Percentiles rank a stretch among this genome's conserved stretches.
Conservation (phyloP, 2,797 vertebrate genomes). For the Labeo calbasu region DNA sequence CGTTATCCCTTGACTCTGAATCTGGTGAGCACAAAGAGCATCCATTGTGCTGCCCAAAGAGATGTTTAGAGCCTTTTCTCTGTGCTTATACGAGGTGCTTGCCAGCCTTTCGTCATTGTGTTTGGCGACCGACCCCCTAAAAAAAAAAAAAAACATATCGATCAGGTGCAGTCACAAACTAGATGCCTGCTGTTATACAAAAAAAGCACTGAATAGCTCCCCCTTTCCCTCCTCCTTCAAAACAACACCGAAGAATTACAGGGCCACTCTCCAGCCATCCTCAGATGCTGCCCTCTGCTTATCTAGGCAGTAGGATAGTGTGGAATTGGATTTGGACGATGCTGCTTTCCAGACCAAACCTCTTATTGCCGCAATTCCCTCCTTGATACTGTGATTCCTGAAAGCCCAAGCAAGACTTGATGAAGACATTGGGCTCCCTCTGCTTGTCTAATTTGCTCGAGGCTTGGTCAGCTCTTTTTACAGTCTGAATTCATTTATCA, state of each 20-base stretch:
- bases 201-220: constrained; percentile 28
- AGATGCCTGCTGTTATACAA: constrained; percentile 39
- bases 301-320: constrained; percentile 20
- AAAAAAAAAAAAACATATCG: constrained; percentile 73
- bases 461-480: constrained; percentile 50
- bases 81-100: constrained; percentile 41
- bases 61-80: constrained; percentile 64
- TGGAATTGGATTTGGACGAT: constrained; percentile 50
- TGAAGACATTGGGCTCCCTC: constrained; percentile 32
- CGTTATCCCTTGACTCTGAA: constrained; percentile 52
- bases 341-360: constrained; percentile 17
- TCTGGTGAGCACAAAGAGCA: constrained; percentile 55
- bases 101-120: constrained; percentile 53
- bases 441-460: constrained; percentile 41
- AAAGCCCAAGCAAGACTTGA: constrained; percentile 35
- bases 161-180: constrained; percentile 69
- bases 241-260: constrained; percentile 30
- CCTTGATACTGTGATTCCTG: constrained; percentile 59
- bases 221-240: not conserved
- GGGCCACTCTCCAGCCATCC: constrained; percentile 8
- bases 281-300: constrained; percentile 31
- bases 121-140: constrained; percentile 56
- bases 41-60: constrained; percentile 57
- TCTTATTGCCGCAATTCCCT: constrained; percentile 45
- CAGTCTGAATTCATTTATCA: constrained; percentile 42